Evolutionary conservation across 2,797 vertebrate species (phyloP).

Genomic region (Chanos chanos): DNA sequence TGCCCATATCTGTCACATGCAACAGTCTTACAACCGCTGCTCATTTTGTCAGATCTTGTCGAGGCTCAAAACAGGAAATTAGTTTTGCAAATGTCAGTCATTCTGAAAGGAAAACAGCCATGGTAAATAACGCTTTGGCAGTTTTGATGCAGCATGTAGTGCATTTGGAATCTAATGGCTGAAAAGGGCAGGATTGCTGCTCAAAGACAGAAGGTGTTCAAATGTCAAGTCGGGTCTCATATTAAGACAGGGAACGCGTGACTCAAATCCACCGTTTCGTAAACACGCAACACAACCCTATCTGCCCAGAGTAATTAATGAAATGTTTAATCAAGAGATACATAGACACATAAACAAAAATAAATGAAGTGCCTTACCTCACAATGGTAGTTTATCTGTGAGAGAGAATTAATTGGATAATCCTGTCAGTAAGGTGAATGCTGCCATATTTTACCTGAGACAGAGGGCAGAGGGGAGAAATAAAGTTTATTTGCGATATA

Average conservation of each 20-base stretch:
- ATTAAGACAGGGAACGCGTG: conserved; percentile 12
- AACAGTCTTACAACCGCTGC: conserved; percentile 15
- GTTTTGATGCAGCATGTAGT: conserved; percentile 9
- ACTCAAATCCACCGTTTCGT: conserved; percentile 6
- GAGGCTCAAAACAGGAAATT: conserved; percentile 33
- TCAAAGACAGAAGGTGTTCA: conserved; percentile 14
- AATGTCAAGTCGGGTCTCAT: conserved; percentile 12
- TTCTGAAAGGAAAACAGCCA: conserved; percentile 1
- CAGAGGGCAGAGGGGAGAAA: too few relatives aligned
- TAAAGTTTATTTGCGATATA: too few relatives aligned
- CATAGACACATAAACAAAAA: too few relatives aligned
- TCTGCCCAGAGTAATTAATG: too few relatives aligned
- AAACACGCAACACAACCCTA: not conserved
- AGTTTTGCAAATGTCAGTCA: conserved; percentile 31
- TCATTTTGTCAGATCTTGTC: conserved; percentile 17
- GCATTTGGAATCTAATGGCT: conserved; percentile 10
- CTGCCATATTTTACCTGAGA: too few relatives aligned
- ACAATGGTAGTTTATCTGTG: too few relatives aligned
- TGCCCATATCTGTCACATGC: conserved; percentile 18
- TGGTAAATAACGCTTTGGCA: not conserved
- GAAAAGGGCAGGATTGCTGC: conserved; percentile 4
- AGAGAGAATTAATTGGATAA: too few relatives aligned
- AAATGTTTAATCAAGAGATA: too few relatives aligned
- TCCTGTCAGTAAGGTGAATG: too few relatives aligned
- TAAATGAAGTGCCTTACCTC: too few relatives aligned